Evolutionary conservation across 2,113 vertebrate genomes (phyloP).

Genomic region (Eulacestoma nigropectus): DNA sequence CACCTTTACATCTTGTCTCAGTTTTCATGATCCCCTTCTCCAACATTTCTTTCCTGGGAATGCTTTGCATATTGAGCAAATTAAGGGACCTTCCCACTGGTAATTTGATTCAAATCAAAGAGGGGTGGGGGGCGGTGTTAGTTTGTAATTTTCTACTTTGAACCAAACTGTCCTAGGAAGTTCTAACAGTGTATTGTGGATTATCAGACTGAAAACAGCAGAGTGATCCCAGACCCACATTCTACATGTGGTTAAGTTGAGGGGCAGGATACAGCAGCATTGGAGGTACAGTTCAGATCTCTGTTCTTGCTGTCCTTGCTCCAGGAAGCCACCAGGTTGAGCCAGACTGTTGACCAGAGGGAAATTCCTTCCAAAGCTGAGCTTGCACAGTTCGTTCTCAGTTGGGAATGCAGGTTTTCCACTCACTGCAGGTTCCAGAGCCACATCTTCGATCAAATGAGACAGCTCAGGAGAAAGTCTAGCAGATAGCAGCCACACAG

Average conservation of each 20-base stretch:
- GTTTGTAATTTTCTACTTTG: neutral
- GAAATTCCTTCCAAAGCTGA: neutral
- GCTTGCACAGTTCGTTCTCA: fast-evolving
- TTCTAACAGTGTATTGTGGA: neutral
- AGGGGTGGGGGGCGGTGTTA: fast-evolving
- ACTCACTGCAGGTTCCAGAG: neutral
- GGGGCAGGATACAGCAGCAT: neutral
- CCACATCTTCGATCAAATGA: neutral
- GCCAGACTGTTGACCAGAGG: neutral
- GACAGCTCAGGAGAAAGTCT: neutral
- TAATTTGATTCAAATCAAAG: neutral
- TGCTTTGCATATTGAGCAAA: neutral
- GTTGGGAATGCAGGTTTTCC: neutral
- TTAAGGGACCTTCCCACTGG: neutral
- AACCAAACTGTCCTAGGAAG: neutral
- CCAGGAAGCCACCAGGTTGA: neutral
- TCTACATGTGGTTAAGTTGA: neutral
- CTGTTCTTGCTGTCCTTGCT: neutral
- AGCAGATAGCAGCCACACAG: neutral
- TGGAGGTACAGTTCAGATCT: neutral
- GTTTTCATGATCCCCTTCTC: neutral
- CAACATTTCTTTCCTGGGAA: neutral
- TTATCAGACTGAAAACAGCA: neutral
- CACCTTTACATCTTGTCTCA: neutral
- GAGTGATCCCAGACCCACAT: neutral